Evolutionary conservation across 2,888 invertebrate genomes (phyloP).

Genomic region (Buathra laborator): DNA sequence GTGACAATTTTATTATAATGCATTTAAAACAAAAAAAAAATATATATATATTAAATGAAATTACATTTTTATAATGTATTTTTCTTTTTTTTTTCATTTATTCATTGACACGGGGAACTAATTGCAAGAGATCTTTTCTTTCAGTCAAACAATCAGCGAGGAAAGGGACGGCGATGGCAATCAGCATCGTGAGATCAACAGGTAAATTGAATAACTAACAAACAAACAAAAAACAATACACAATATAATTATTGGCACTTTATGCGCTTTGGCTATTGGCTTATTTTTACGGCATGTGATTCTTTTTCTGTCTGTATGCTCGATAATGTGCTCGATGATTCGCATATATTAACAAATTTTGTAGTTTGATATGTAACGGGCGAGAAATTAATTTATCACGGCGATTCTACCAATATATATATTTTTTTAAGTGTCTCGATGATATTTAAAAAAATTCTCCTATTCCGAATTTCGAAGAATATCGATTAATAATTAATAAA

Average conservation of each 20-base stretch:
- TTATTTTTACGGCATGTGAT: background rate
- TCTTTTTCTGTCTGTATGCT: conserved; percentile 7
- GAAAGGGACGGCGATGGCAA: conserved; percentile 87
- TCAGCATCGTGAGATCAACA: conserved; percentile 86
- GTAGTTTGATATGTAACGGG: no score
- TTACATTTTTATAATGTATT: conserved; percentile 42
- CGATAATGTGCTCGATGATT: no score
- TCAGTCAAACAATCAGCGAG: conserved; percentile 90
- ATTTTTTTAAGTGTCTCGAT: conserved; percentile 31
- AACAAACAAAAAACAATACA: background rate
- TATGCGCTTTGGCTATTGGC: background rate
- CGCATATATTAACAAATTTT: no score
- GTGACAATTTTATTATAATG: conserved; percentile 1
- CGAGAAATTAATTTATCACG: no score
- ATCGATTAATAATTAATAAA: no score
- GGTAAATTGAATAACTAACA: conserved; percentile 82
- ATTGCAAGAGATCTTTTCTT: conserved; percentile 72
- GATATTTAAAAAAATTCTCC: conserved; percentile 30
- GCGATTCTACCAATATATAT: no score
- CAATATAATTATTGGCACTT: no score
- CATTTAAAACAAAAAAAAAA: background rate
- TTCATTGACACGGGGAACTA: conserved; percentile 45
- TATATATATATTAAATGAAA: background rate
- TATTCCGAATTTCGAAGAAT: background rate
- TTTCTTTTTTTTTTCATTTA: conserved; percentile 14